Evolutionary conservation across 2,113 vertebrate species (phyloP).

Genomic region (Natator depressus): DNA sequence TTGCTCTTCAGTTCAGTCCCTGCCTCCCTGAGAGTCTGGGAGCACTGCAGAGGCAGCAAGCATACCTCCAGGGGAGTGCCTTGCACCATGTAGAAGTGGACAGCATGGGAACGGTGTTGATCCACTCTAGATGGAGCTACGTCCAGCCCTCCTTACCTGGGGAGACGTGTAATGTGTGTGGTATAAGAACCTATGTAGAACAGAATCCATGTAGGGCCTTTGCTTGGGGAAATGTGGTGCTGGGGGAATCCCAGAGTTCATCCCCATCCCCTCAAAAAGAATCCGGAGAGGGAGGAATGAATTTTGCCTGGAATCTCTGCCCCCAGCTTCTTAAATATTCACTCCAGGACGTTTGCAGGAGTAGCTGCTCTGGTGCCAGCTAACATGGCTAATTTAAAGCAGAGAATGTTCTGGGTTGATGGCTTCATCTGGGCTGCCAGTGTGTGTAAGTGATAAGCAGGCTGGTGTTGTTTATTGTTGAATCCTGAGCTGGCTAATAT

Average conservation of each 20-base stretch:
- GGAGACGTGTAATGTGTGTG: not conserved
- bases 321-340: not conserved
- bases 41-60: not conserved
- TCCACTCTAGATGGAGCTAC: not conserved
- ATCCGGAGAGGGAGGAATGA: slow-evolving; percentile 27
- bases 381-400: not conserved
- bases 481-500: slow-evolving; percentile 39
- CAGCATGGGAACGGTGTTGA: not conserved
- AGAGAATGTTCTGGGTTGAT: slow-evolving; percentile 14
- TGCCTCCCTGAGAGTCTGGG: not conserved
- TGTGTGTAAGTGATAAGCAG: slow-evolving; percentile 15
- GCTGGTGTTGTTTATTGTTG: slow-evolving; percentile 48
- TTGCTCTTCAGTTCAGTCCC: not conserved
- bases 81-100: accelerated
- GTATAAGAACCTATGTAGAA: not conserved
- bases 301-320: not conserved
- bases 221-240: not conserved
- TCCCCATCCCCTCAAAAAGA: not conserved
- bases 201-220: not conserved
- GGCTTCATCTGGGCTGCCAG: slow-evolving; percentile 54
- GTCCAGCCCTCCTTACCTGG: accelerated
- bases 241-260: not conserved
- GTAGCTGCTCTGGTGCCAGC: not conserved
- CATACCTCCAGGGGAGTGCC: not conserved
- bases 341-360: slow-evolving; percentile 21